These are phyloP conservation scores for Triplophysa rosa DNA, from an alignment of 2,113 vertebrate species.

Conservation along the genomic window DNA sequence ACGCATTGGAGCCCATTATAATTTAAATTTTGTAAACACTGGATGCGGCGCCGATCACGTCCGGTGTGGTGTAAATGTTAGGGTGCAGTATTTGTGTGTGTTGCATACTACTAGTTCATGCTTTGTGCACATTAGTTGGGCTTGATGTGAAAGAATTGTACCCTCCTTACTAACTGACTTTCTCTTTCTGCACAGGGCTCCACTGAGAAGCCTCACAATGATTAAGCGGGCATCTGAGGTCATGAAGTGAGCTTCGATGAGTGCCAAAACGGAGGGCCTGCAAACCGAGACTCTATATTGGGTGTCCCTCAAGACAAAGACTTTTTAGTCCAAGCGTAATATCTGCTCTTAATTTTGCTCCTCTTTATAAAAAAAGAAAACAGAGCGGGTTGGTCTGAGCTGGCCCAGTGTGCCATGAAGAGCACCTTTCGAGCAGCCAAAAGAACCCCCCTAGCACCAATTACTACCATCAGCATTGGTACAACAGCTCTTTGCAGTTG, in stretches of 20 bases:
- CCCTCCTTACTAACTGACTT: not conserved
- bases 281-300: conserved; percentile 20
- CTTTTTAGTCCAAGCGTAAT: not conserved
- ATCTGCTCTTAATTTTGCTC: conserved; percentile 28
- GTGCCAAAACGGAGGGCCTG: conserved; percentile 29
- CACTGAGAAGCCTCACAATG: conserved; percentile 86
- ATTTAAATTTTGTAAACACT: no score
- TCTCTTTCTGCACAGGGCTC: conserved; percentile 74
- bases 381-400: conserved; percentile 2
- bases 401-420: conserved; percentile 65
- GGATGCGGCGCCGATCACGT: no score
- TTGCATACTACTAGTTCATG: not conserved
- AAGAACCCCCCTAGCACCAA: conserved; percentile 41
- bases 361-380: conserved; percentile 31
- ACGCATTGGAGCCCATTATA: no score
- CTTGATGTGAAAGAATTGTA: not conserved
- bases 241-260: conserved; percentile 12
- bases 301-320: conserved; percentile 11
- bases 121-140: not conserved
- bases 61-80: no score
- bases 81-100: not conserved
- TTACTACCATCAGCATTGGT: not conserved
- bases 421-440: conserved; percentile 59
- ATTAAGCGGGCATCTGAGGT: conserved; percentile 65
- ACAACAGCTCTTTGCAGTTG: not conserved